Percentiles rank a stretch among this genome's conserved stretches.
These are phyloP conservation scores for Brachionus sp. DNA, from an alignment of 1,140 invertebrate species.

Conservation along the genomic window DNA sequence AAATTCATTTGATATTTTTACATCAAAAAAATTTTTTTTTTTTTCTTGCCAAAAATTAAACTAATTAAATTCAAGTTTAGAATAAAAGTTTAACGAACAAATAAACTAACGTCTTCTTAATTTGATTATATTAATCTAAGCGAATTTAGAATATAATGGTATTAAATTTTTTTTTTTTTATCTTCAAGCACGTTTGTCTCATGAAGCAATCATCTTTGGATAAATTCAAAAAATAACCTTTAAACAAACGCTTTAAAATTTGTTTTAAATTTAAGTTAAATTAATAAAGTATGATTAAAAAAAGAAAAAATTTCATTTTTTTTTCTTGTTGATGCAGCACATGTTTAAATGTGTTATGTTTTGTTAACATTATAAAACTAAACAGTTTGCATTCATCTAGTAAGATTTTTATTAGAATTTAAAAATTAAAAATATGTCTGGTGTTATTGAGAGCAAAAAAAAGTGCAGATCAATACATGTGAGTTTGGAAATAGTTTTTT, in stretches of 20 bases:
- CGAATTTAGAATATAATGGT: no score
- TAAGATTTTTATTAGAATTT: not conserved
- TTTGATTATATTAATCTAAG: no score
- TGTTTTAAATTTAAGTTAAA: not conserved
- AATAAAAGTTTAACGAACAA: no score
- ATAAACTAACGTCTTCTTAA: no score
- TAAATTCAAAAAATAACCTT: conserved; percentile 12
- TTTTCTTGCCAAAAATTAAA: no score
- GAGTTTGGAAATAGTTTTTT: not conserved
- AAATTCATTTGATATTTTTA: no score
- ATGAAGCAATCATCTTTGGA: conserved; percentile 23
- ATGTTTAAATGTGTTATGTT: conserved; percentile 30
- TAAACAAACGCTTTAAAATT: not conserved
- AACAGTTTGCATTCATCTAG: not conserved
- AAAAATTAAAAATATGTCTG: conserved; percentile 3
- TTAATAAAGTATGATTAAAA: not conserved
- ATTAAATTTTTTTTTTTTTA: no score
- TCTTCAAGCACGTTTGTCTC: conserved; percentile 26
- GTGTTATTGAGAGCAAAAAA: not conserved
- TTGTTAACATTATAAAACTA: not conserved
- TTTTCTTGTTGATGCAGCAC: not conserved
- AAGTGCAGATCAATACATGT: conserved; percentile 29
- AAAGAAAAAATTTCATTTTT: not conserved
- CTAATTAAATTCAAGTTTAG: no score
- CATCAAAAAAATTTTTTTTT: no score